Conservation (phyloP, 2,888 invertebrate species). For the Axea sp. region DNA sequence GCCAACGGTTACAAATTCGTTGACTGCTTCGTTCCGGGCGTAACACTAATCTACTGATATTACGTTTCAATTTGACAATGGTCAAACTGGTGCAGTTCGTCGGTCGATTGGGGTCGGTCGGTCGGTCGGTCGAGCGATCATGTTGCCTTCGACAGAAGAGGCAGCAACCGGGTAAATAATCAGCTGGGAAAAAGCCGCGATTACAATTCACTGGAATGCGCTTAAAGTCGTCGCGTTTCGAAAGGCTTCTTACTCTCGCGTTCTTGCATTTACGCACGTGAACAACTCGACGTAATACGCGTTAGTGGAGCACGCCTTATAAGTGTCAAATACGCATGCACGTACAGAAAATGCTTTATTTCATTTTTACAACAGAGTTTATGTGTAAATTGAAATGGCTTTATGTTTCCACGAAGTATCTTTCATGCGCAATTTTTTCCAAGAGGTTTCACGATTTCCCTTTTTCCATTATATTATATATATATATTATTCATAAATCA, state of each 20-base stretch:
- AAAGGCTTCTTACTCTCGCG: slow-evolving; percentile 71
- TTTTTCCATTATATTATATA: no score
- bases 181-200: slow-evolving; percentile 70
- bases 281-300: slow-evolving; percentile 32
- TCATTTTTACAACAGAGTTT: no score
- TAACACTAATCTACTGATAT: slow-evolving; percentile 49
- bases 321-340: slow-evolving; percentile 12
- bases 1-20: not conserved
- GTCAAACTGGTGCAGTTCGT: slow-evolving; percentile 57
- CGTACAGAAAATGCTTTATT: no score
- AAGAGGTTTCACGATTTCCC: no score
- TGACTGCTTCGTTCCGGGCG: slow-evolving; percentile 22
- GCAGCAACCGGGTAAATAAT: slow-evolving; percentile 65
- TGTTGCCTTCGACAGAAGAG: slow-evolving; percentile 21
- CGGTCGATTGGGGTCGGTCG: slow-evolving; percentile 54
- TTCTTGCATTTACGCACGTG: slow-evolving; percentile 42
- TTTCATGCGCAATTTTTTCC: no score
- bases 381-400: no score
- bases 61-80: slow-evolving; percentile 55
- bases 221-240: slow-evolving; percentile 71
- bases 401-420: no score
- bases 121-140: slow-evolving; percentile 30
- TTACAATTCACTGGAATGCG: slow-evolving; percentile 75
- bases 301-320: slow-evolving; percentile 40
- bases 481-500: no score